Percentiles rank a stretch among this genome's conserved stretches.
These are phyloP conservation scores for Scylla paramamosain DNA, from an alignment of 1,140 invertebrate genomes.

Conservation along the genomic window DNA sequence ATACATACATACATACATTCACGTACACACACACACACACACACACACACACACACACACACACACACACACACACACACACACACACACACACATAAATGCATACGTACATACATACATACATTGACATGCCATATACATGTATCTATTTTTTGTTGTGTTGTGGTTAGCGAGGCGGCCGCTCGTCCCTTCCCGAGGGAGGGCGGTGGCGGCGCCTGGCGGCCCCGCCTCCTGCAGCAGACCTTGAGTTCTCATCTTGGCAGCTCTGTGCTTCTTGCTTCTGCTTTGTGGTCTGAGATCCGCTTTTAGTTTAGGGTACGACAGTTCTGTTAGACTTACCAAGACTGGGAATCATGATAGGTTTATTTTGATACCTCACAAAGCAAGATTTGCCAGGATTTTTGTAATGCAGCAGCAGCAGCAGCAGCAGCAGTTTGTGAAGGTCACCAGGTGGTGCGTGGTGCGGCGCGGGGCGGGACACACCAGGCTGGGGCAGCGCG, in stretches of 20 bases:
- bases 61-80: too few relatives aligned
- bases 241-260: constrained; percentile 27
- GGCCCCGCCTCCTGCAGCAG: not conserved
- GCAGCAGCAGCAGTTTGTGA: not conserved
- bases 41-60: too few relatives aligned
- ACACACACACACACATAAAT: too few relatives aligned
- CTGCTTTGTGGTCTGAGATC: constrained; percentile 52
- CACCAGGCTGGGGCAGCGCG: not conserved
- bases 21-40: too few relatives aligned
- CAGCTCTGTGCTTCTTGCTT: constrained; percentile 67
- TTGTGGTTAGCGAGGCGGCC: not conserved
- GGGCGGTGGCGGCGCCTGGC: not conserved
- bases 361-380: constrained; percentile 76
- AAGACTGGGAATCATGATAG: constrained; percentile 69
- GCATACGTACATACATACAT: too few relatives aligned
- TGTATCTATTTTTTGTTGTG: not conserved
- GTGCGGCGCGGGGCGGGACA: not conserved
- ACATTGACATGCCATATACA: not conserved
- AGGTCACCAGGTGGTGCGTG: not conserved
- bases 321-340: constrained; percentile 70
- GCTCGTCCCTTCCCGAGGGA: not conserved
- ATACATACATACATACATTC: too few relatives aligned
- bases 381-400: constrained; percentile 72
- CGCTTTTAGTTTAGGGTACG: constrained; percentile 57
- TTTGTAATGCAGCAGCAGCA: constrained; percentile 68